phyloP scores from a whole-genome alignment of 2,888 invertebrate species.

The Acanthosoma haemorrhoidale region DNA sequence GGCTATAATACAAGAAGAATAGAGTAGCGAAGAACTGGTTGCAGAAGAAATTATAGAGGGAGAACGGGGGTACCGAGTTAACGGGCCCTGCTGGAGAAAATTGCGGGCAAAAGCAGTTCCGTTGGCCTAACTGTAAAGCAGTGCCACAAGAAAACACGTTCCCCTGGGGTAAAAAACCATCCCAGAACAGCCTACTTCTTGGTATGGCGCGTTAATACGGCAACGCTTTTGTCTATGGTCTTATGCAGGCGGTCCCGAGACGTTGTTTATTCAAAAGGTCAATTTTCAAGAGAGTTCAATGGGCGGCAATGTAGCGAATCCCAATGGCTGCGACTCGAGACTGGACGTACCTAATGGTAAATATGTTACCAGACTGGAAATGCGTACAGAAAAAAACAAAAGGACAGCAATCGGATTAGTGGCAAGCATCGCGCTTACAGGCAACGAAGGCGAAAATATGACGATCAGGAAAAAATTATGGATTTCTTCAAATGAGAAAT shows the following conservation, averaged over 20 bases:
- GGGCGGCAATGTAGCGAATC: background rate
- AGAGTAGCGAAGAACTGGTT: no score
- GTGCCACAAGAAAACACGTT: background rate
- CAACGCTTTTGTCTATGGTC: background rate
- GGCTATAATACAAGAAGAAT: no score
- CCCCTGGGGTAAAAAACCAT: background rate
- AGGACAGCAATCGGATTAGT: no score
- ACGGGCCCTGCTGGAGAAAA: background rate
- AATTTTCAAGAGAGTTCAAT: background rate
- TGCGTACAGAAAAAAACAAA: no score
- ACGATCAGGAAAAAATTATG: no score
- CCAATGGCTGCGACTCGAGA: no score
- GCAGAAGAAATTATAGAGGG: no score
- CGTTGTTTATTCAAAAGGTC: background rate
- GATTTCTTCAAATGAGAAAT: no score
- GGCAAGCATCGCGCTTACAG: no score
- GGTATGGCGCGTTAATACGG: background rate
- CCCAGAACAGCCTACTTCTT: background rate
- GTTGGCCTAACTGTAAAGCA: constrained; percentile 7
- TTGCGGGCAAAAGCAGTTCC: background rate
- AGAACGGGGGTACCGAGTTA: background rate
- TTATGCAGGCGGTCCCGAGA: background rate
- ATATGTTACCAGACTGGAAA: no score
- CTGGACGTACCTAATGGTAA: no score
- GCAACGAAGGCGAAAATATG: no score